Percentiles rank a stretch among this genome's conserved stretches.
Conservation (phyloP, 2,797 vertebrate genomes). For the Typhlichthys subterraneus region DNA sequence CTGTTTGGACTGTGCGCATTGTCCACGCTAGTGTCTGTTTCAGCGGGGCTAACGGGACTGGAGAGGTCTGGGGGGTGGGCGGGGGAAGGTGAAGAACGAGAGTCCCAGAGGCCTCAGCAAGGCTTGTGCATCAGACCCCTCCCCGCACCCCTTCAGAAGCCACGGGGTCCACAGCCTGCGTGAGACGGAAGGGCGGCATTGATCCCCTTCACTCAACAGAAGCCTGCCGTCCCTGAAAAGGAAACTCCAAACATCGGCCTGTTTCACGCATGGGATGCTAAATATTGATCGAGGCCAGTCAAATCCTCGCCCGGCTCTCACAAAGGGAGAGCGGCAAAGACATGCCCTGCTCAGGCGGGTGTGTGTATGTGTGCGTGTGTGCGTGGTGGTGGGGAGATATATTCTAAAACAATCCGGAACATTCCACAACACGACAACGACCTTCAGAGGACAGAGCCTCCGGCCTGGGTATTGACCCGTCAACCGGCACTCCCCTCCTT, state of each 20-base stretch:
- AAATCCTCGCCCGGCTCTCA: constrained; percentile 80
- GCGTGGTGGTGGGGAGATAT: constrained; percentile 52
- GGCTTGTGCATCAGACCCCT: constrained; percentile 62
- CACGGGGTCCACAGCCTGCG: constrained; percentile 54
- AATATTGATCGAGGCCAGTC: constrained; percentile 92
- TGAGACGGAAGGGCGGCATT: constrained; percentile 78
- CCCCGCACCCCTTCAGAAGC: constrained; percentile 73
- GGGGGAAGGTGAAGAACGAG: constrained; percentile 48
- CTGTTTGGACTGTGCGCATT: constrained; percentile 72
- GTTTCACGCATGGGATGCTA: constrained; percentile 95
- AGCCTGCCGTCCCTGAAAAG: constrained; percentile 82
- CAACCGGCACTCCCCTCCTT: constrained; percentile 48
- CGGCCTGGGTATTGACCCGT: constrained; percentile 65
- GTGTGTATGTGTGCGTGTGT: background rate
- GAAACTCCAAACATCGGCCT: constrained; percentile 97
- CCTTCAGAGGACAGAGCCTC: constrained; percentile 57
- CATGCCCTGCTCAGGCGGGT: constrained; percentile 53
- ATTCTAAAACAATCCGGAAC: constrained; percentile 75
- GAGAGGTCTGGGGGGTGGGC: constrained; percentile 60
- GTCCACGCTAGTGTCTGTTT: constrained; percentile 69
- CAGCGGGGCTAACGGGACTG: constrained; percentile 69
- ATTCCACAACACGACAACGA: constrained; percentile 69
- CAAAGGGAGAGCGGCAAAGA: constrained; percentile 66
- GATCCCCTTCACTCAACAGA: constrained; percentile 89
- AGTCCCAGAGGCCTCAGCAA: constrained; percentile 20